phyloP scores from a whole-genome alignment of 2,797 vertebrate species.

The Enteromius thamalakanensis region DNA sequence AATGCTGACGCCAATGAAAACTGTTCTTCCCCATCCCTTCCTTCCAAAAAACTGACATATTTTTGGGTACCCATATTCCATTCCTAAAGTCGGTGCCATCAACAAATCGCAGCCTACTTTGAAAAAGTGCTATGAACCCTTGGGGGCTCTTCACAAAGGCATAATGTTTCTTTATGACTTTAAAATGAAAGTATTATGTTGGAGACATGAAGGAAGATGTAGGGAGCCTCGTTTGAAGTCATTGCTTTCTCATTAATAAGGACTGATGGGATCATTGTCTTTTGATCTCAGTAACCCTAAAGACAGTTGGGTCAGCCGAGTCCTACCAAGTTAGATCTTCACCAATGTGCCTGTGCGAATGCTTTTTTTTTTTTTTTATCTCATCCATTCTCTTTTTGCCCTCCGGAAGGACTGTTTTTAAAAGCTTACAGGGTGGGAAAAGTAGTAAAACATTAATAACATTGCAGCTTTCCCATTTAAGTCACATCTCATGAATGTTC shows the following conservation, averaged over 20 bases:
- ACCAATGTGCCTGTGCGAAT: background rate
- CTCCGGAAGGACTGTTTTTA: background rate
- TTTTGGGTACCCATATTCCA: background rate
- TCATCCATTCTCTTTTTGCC: background rate
- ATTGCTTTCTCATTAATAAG: slow-evolving; percentile 34
- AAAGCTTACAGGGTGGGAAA: slow-evolving; percentile 13
- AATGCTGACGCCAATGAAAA: slow-evolving; percentile 1
- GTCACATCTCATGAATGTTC: slow-evolving; percentile 54
- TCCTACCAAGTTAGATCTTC: background rate
- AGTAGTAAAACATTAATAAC: slow-evolving; percentile 30
- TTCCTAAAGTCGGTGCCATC: background rate
- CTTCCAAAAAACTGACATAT: background rate
- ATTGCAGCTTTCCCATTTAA: slow-evolving; percentile 37
- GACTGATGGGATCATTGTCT: slow-evolving; percentile 7
- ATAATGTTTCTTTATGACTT: slow-evolving; percentile 38
- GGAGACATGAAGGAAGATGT: slow-evolving; percentile 26
- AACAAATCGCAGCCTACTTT: background rate
- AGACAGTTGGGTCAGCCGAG: background rate
- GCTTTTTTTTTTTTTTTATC: background rate
- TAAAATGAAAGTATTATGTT: slow-evolving; percentile 43
- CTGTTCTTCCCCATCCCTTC: background rate
- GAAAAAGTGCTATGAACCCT: background rate
- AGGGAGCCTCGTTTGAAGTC: slow-evolving; percentile 5
- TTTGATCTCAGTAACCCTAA: slow-evolving; percentile 19
- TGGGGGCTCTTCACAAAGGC: background rate